These are phyloP conservation scores for Lateolabrax maculatus DNA, from an alignment of 2,797 vertebrate genomes.

Conservation along the genomic window DNA sequence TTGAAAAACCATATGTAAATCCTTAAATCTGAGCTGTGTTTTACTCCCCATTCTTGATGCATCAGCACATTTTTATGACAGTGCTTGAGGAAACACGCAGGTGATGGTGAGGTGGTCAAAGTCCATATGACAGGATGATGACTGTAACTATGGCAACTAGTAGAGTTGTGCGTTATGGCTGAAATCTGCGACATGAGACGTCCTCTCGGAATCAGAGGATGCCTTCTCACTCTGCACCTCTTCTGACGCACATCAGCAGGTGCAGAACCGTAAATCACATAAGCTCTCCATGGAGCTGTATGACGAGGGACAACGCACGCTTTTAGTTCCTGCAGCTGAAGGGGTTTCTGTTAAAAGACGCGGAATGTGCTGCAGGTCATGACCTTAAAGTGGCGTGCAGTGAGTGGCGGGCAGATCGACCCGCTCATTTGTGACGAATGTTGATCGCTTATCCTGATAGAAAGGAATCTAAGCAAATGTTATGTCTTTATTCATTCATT, in stretches of 20 bases:
- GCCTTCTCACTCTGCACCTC: too few species aligned
- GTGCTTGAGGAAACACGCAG: too few species aligned
- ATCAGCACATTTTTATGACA: too few species aligned
- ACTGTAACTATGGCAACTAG: constrained; percentile 22
- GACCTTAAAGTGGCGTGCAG: constrained; percentile 1
- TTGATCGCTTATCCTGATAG: too few species aligned
- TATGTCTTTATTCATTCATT: too few species aligned
- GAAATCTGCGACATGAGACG: background rate
- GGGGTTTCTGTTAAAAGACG: too few species aligned
- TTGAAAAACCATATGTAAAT: background rate
- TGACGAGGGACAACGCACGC: constrained; percentile 10
- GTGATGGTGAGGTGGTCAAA: too few species aligned
- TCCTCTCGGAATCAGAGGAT: background rate
- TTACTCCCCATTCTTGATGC: too few species aligned
- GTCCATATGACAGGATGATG: too few species aligned
- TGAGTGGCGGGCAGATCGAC: too few species aligned
- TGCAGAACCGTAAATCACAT: constrained; percentile 13
- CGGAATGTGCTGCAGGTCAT: background rate
- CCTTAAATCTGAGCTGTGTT: background rate
- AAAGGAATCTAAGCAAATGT: too few species aligned
- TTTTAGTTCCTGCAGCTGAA: constrained; percentile 10
- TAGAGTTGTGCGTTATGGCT: background rate
- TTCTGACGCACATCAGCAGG: constrained; percentile 13
- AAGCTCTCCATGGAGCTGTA: constrained; percentile 10
- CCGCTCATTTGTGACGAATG: too few species aligned